Evolutionary conservation across 2,888 invertebrate genomes (phyloP), one percentile per base, ranked within the genome.

Genomic region (Stomorhina lunata): DNA sequence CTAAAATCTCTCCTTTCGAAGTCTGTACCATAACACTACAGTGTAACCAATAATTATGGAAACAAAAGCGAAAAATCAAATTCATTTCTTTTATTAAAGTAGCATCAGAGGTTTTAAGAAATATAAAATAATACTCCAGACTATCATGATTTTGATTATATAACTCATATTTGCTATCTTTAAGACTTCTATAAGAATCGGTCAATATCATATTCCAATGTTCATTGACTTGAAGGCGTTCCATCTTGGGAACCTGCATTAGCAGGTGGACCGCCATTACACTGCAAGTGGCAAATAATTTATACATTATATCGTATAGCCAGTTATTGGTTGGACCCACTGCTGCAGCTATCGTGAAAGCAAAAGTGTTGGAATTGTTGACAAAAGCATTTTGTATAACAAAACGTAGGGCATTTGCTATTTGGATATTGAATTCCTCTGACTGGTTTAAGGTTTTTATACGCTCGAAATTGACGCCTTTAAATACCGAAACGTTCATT

Each of bases 41-140:
- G 55, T 89, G 86, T 69, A 88, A 87, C 17, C 88, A 83, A 45
- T 87, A 86, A 40, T 88, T 75, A 10, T 76, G 77, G 87, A 89
- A 89, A 71, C 89, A 89, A 27, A 89, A 89, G 9, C 84, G 83
- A 1, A 89, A 85, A 29, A 89, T 87, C 5, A 61, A 75, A 3
- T 85, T 83, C 86, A 89, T 88, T 10, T 89, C 86, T 5, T n/a
- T 9, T 3, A 59, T 71, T 4, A 85, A 63, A 12, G 82, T 69
- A 3, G 76, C 80, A 61, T 89, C 89, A 0, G 84, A 65, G 0
- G 86, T 84, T 77, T 89, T 86, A 17, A 89, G 80, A 12, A 89
- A 86, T 2, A 89, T 88, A 29, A 86, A 86, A 29, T 89, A 89
- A 57, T 85, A 86, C 59, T 89, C 89, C 6, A 86, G 86, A 63